phyloP scores from a whole-genome alignment of 1,140 invertebrate species.

The Drosophila ogumai region DNA sequence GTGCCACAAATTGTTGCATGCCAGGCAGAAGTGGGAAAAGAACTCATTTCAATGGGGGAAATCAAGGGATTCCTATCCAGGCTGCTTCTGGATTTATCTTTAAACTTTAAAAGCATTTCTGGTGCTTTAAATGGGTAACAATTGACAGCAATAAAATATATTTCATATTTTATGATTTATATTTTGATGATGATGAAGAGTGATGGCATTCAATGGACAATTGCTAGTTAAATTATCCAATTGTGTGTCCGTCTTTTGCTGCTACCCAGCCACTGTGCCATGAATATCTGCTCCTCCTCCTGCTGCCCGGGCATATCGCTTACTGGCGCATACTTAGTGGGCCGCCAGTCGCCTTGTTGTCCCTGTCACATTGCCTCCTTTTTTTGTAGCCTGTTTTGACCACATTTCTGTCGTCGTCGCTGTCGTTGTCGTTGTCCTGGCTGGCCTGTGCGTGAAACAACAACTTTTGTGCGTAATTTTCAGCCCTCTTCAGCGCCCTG shows the following conservation, averaged over 20 bases:
- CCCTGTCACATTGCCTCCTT: conserved; percentile 45
- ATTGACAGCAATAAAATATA: background rate
- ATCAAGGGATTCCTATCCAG: background rate
- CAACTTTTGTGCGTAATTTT: conserved; percentile 61
- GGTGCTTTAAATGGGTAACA: background rate
- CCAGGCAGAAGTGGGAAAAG: background rate
- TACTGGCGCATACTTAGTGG: conserved; percentile 62
- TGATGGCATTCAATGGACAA: background rate
- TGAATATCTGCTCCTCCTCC: background rate
- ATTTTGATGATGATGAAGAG: background rate
- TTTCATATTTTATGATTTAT: background rate
- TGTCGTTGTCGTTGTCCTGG: conserved; percentile 22
- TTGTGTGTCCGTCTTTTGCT: background rate
- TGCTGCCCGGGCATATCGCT: conserved; percentile 42
- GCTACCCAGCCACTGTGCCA: conserved; percentile 18
- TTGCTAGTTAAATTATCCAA: background rate
- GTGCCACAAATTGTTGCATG: conserved; percentile 57
- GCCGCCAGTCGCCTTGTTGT: conserved; percentile 55
- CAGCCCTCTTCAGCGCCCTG: background rate
- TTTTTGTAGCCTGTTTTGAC: conserved; percentile 35
- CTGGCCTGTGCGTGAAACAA: conserved; percentile 52
- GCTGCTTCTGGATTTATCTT: background rate
- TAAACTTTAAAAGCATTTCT: background rate
- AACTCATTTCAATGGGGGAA: background rate
- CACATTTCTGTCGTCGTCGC: conserved; percentile 31